These are phyloP conservation scores for Temnothorax curvispinosus DNA, from an alignment of 1,140 invertebrate genomes.

Conservation along the genomic window DNA sequence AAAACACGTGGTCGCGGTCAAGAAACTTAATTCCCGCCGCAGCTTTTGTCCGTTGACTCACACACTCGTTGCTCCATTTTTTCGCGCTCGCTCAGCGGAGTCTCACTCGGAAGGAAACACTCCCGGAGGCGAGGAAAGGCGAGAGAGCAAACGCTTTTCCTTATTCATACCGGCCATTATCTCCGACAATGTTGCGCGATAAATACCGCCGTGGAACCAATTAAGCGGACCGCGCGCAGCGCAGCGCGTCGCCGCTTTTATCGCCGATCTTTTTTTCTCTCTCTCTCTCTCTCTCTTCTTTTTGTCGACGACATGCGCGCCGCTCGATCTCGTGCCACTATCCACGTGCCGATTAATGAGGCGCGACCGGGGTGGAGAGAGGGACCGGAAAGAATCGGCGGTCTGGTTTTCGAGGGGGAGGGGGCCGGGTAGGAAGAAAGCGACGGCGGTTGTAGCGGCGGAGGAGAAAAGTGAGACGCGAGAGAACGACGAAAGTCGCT, in stretches of 20 bases:
- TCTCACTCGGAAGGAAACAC: constrained; percentile 40
- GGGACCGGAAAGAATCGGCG: constrained; percentile 68
- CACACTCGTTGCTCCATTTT: constrained; percentile 27
- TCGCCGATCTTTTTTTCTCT: constrained; percentile 25
- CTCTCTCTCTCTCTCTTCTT: background rate
- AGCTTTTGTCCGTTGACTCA: constrained; percentile 3
- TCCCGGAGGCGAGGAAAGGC: constrained; percentile 1
- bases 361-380: constrained; percentile 55
- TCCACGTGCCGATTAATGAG: constrained; percentile 76
- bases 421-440: background rate
- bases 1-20: background rate
- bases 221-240: constrained; percentile 53
- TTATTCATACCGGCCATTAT: constrained; percentile 58
- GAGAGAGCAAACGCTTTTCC: constrained; percentile 50
- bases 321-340: constrained; percentile 63
- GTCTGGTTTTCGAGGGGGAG: constrained; percentile 45
- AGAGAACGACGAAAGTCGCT: constrained; percentile 74
- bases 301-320: constrained; percentile 25
- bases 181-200: constrained; percentile 45
- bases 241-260: constrained; percentile 31
- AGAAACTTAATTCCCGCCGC: constrained; percentile 33
- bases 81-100: background rate
- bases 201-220: constrained; percentile 64
- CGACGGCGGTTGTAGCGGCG: background rate
- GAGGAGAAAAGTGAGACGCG: constrained; percentile 57